phyloP scores from a whole-genome alignment of 2,797 vertebrate species.

The Malacoraja senta region DNA sequence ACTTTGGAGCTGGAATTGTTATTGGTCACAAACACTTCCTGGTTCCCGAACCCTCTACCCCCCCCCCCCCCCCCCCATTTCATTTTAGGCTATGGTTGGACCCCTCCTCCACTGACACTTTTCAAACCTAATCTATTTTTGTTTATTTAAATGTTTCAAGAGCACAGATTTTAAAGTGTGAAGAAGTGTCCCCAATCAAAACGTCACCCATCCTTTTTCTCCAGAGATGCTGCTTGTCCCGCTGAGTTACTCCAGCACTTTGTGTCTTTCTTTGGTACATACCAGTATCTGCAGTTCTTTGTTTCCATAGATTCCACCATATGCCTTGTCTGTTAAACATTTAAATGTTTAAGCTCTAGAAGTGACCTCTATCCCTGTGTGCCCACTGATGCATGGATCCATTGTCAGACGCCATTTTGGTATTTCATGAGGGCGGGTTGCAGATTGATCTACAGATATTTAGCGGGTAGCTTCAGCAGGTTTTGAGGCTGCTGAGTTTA shows the following conservation, averaged over 20 bases:
- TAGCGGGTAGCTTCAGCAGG: neutral
- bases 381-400: neutral
- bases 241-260: no score
- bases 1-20: no score
- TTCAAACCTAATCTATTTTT: neutral
- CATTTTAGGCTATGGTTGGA: neutral
- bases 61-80: neutral
- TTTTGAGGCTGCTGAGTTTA: neutral
- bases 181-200: no score
- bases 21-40: neutral
- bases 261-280: no score
- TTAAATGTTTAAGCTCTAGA: neutral
- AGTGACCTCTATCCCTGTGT: neutral
- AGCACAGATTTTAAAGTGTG: neutral
- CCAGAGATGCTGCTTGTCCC: no score
- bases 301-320: neutral
- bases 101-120: neutral
- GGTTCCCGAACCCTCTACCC: no score
- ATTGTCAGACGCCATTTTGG: neutral
- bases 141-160: neutral
- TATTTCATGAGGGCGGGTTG: neutral
- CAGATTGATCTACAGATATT: neutral
- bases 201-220: no score
- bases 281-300: no score
- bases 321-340: neutral